Percentiles rank a stretch among this genome's conserved stretches.
phyloP scores from a whole-genome alignment of 2,888 invertebrate genomes.

The Nomada lathburiana region DNA sequence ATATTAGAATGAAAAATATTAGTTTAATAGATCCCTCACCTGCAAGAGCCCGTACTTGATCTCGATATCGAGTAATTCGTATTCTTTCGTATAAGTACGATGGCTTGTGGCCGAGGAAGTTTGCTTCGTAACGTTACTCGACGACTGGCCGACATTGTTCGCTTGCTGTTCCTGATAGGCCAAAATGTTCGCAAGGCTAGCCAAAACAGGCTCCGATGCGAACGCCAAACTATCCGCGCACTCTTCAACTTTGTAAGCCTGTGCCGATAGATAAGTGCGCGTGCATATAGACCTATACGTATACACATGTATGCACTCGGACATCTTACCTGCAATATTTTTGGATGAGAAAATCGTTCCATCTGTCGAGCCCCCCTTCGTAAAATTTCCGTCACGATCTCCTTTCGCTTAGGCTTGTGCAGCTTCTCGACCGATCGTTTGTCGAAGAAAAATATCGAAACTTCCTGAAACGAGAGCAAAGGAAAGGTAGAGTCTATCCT shows the following conservation, averaged over 20 bases:
- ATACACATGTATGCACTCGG: background rate
- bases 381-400: conserved; percentile 95
- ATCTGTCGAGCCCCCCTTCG: conserved; percentile 92
- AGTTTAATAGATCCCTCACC: conserved; percentile 85
- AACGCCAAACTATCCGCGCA: conserved; percentile 95
- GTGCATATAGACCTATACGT: background rate
- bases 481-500: background rate
- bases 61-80: conserved; percentile 95
- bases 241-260: conserved; percentile 88
- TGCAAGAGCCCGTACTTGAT: conserved; percentile 96
- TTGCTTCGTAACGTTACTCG: conserved; percentile 76
- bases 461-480: conserved; percentile 88
- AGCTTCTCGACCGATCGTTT: conserved; percentile 96
- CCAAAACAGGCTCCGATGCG: conserved; percentile 96
- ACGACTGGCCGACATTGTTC: conserved; percentile 82
- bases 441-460: conserved; percentile 97
- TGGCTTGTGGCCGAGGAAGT: conserved; percentile 66
- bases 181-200: conserved; percentile 95
- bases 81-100: conserved; percentile 90
- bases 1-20: background rate
- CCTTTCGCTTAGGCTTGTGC: conserved; percentile 96
- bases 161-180: conserved; percentile 90
- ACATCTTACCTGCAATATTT: conserved; percentile 87
- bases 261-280: conserved; percentile 73
- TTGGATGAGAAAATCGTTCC: conserved; percentile 94